A percentile compares a stretch with the other conserved stretches of the same genome.
Evolutionary conservation across 2,888 invertebrate species (phyloP).

Genomic region (Uloborus plumipes): DNA sequence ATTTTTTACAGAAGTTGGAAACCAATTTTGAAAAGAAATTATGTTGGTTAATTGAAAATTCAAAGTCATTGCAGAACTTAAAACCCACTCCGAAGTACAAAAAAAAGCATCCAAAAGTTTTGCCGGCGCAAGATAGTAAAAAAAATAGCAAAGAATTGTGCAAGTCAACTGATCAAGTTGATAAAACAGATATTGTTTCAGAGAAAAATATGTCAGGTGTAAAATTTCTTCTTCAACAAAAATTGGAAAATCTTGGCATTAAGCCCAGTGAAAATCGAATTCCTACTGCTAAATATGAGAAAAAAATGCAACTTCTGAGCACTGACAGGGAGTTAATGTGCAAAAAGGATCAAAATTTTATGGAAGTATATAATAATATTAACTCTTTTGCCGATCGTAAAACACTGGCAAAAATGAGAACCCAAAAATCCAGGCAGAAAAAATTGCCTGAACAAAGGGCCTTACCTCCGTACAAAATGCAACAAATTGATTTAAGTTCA

Average conservation of each 20-base stretch:
- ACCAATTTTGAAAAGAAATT: constrained; percentile 25
- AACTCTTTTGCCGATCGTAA: constrained; percentile 16
- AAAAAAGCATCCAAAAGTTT: too few relatives aligned
- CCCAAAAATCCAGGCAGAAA: not conserved
- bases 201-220: not conserved
- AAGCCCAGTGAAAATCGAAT: constrained; percentile 5
- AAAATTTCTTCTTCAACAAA: constrained; percentile 18
- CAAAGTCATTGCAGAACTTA: not conserved
- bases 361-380: constrained; percentile 1
- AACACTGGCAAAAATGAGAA: constrained; percentile 10
- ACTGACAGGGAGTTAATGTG: constrained; percentile 6
- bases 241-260: constrained; percentile 14
- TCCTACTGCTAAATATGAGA: constrained; percentile 19
- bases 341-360: constrained; percentile 9
- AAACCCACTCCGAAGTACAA: too few relatives aligned
- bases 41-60: not conserved
- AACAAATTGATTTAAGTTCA: too few relatives aligned
- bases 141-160: too few relatives aligned
- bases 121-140: too few relatives aligned
- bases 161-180: too few relatives aligned
- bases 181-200: too few relatives aligned
- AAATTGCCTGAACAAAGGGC: constrained; percentile 9
- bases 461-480: too few relatives aligned
- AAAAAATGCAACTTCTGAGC: constrained; percentile 30
- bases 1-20: constrained; percentile 11